Evolutionary conservation across 92 coral and sea anemone species (phyloP).

Genomic region (Desmophyllum pertusum): DNA sequence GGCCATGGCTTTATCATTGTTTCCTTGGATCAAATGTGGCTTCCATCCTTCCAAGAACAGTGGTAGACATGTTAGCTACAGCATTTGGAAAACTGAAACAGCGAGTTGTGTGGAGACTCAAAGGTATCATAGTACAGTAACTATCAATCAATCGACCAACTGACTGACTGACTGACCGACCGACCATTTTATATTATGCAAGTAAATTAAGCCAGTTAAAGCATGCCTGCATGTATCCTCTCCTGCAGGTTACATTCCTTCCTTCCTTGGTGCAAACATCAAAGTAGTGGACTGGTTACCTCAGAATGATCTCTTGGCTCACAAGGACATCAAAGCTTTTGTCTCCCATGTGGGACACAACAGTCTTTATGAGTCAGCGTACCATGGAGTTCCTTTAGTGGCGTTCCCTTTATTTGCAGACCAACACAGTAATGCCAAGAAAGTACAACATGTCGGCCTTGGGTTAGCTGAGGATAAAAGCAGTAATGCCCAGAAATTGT

Average conservation of each 20-base stretch:
- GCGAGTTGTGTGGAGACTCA: slow-evolving; percentile 62
- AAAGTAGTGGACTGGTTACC: slow-evolving; percentile 55
- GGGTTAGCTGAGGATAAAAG: slow-evolving; percentile 45
- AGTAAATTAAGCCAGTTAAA: no score
- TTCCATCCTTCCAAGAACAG: slow-evolving; percentile 30
- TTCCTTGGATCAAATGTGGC: slow-evolving; percentile 65
- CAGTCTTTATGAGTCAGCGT: slow-evolving; percentile 56
- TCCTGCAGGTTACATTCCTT: slow-evolving; percentile 54
- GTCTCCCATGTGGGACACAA: slow-evolving; percentile 65
- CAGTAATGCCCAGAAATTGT: slow-evolving; percentile 30
- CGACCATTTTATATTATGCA: no score
- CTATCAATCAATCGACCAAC: neutral
- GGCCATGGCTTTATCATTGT: slow-evolving; percentile 65
- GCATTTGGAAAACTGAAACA: slow-evolving; percentile 68
- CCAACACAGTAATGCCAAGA: slow-evolving; percentile 47
- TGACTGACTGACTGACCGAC: neutral
- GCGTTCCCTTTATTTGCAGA: slow-evolving; percentile 49
- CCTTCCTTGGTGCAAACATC: slow-evolving; percentile 49
- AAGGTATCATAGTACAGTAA: slow-evolving; percentile 35
- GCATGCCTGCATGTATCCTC: no score
- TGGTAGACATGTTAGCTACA: slow-evolving; percentile 59
- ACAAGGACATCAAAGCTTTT: slow-evolving; percentile 38
- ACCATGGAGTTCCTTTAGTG: slow-evolving; percentile 60
- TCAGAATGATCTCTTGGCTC: slow-evolving; percentile 60
- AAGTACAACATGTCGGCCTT: slow-evolving; percentile 34